Percentiles rank a stretch among this genome's conserved stretches.
Evolutionary conservation across 2,888 invertebrate genomes (phyloP).

Genomic region (Apantesis nais): DNA sequence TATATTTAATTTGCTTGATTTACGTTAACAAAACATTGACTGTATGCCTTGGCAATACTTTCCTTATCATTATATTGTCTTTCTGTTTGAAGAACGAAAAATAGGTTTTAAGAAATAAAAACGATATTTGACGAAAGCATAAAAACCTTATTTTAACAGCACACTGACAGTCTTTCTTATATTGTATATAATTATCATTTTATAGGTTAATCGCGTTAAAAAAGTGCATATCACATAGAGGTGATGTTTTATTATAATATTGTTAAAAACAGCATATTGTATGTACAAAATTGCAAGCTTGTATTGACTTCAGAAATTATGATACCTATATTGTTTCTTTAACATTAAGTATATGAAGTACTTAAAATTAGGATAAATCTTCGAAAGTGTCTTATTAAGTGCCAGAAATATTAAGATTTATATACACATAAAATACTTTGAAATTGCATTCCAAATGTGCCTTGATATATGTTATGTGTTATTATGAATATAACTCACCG

Average conservation of each 20-base stretch:
- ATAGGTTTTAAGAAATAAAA: not conserved
- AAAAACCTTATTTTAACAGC: conserved; percentile 4
- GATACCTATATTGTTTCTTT: conserved; percentile 19
- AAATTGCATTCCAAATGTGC: conserved; percentile 44
- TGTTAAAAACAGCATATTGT: too few relatives aligned
- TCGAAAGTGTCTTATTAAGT: conserved; percentile 48
- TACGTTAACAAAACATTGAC: conserved; percentile 6
- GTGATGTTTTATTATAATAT: conserved; percentile 2
- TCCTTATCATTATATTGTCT: conserved; percentile 5
- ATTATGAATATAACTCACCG: conserved; percentile 8
- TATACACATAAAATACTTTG: conserved; percentile 26
- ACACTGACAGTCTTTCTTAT: not conserved
- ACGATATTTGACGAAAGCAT: conserved; percentile 1
- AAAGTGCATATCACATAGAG: conserved; percentile 2
- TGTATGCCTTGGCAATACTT: not conserved
- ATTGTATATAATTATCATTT: conserved; percentile 14
- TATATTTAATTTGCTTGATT: conserved; percentile 37
- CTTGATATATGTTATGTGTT: conserved; percentile 28
- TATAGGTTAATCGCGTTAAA: not conserved
- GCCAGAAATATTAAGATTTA: conserved; percentile 45
- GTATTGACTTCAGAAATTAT: conserved; percentile 39
- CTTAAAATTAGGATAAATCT: conserved; percentile 30
- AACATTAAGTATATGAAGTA: conserved; percentile 26
- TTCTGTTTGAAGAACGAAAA: conserved; percentile 2
- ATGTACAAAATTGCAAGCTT: not conserved